phyloP scores from a whole-genome alignment of 2,888 invertebrate genomes.

The Philopedon plagiatum region DNA sequence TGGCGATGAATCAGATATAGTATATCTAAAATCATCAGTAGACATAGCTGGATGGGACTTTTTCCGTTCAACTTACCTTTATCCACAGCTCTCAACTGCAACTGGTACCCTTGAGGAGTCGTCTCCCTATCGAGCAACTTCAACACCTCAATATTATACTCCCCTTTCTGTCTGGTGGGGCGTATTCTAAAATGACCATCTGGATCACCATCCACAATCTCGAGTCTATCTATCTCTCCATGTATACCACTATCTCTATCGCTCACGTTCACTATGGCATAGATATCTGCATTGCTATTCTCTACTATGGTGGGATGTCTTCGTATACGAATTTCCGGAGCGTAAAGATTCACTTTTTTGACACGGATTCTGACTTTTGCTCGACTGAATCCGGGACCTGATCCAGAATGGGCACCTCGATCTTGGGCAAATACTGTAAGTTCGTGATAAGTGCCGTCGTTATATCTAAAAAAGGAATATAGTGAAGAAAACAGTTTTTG shows the following conservation, averaged over 20 bases:
- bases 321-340: slow-evolving; percentile 87
- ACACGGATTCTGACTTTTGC: slow-evolving; percentile 85
- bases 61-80: slow-evolving; percentile 68
- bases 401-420: slow-evolving; percentile 78
- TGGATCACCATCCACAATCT: slow-evolving; percentile 91
- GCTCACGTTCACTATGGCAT: slow-evolving; percentile 88
- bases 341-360: slow-evolving; percentile 86
- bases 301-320: slow-evolving; percentile 86
- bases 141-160: slow-evolving; percentile 86
- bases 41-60: no score
- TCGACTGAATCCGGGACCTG: slow-evolving; percentile 75
- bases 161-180: slow-evolving; percentile 75
- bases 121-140: slow-evolving; percentile 84
- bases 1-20: no score
- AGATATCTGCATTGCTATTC: slow-evolving; percentile 86
- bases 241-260: slow-evolving; percentile 89
- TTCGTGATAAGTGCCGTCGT: slow-evolving; percentile 80
- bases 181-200: slow-evolving; percentile 89
- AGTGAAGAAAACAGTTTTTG: no score
- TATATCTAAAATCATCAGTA: no score
- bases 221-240: slow-evolving; percentile 85
- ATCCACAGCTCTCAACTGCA: slow-evolving; percentile 89
- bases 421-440: slow-evolving; percentile 89
- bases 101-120: slow-evolving; percentile 86
- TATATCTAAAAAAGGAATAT: slow-evolving; percentile 69